phyloP scores from a whole-genome alignment of 1,140 invertebrate genomes.

The Melanaphis sacchari region DNA sequence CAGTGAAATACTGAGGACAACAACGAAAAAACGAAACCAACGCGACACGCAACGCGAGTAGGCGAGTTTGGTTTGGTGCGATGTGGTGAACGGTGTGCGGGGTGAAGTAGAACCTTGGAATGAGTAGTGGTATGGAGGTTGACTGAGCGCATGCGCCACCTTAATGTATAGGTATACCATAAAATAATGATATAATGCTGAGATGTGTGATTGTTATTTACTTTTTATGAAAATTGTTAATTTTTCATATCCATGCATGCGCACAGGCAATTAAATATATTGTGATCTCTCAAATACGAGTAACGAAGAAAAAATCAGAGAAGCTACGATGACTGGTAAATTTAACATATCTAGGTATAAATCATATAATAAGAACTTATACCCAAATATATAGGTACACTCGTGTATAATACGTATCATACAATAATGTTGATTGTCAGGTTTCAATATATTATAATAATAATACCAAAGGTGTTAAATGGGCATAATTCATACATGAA shows the following conservation, averaged over 20 bases:
- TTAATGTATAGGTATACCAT: neutral
- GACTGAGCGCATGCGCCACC: slow-evolving; percentile 42
- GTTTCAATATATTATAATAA: neutral
- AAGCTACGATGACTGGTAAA: neutral
- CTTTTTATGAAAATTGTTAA: slow-evolving; percentile 2
- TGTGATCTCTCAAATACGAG: neutral
- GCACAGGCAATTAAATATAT: neutral
- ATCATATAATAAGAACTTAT: neutral
- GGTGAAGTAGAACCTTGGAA: slow-evolving; percentile 45
- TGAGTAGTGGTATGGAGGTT: slow-evolving; percentile 10
- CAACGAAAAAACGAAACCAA: slow-evolving; percentile 32
- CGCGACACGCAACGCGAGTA: slow-evolving; percentile 29
- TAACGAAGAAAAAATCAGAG: neutral
- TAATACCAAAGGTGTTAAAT: neutral
- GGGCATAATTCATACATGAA: neutral
- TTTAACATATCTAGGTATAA: neutral
- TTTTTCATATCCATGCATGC: neutral
- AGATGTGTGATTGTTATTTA: slow-evolving; percentile 22
- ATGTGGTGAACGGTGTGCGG: neutral
- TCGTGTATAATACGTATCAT: too few species aligned
- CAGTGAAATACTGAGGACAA: slow-evolving; percentile 21
- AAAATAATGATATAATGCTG: neutral
- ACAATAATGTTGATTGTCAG: too few species aligned
- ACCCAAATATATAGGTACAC: too few species aligned
- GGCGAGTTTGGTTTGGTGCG: neutral